Base-by-base conservation (phyloP, 2,113 vertebrate species). In the Penelope pileata region DNA sequence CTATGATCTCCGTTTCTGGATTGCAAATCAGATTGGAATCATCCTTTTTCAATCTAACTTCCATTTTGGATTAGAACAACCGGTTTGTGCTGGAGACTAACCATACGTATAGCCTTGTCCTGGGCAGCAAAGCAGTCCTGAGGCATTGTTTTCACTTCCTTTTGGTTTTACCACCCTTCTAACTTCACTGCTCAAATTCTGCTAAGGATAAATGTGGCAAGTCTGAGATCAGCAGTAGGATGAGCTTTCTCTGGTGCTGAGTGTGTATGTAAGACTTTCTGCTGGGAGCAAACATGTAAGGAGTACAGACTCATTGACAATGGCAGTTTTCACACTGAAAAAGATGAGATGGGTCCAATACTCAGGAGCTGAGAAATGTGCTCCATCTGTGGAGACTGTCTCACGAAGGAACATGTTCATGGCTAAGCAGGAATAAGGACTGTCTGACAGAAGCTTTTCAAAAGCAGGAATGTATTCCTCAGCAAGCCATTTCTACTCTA, bases 231-330 rank as follows among this genome's bases (percentile, higher is more conserved):
- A 70, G 50, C 40, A 73, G 23, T 9, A 45, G 64, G 78, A 43
- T 40, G 19, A 78, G 30, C 23, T 54, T 86, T 12, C 19, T 82
- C 24, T 93, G 30, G 32, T 76, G 30, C 51, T 64, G 13, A 9
- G 14, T n/a, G 59, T 50, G 17, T 69, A 27, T 56, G 48, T 51
- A 86, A 76, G 64, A 32, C 26, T 74, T 91, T 76, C 68, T 70
- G 3, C 19, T 32, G 23, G 30, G 19, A 86, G 4, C 32, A 80
- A 69, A 50, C 16, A 36, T 0, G 0, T n/a, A 26, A 83, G 12
- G 27, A 69, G 10, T 64, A 73, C 23, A 83, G 23, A 40, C 22
- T 69, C 42, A 26, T 32, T 29, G 67, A 53, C 29, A 64, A 34
- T 54, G 54, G 12, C 29, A 40, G 38, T 60, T 90, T 80, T 75